Base-by-base conservation (phyloP, 2,888 invertebrate genomes). In the Dexiosoma caninum region DNA sequence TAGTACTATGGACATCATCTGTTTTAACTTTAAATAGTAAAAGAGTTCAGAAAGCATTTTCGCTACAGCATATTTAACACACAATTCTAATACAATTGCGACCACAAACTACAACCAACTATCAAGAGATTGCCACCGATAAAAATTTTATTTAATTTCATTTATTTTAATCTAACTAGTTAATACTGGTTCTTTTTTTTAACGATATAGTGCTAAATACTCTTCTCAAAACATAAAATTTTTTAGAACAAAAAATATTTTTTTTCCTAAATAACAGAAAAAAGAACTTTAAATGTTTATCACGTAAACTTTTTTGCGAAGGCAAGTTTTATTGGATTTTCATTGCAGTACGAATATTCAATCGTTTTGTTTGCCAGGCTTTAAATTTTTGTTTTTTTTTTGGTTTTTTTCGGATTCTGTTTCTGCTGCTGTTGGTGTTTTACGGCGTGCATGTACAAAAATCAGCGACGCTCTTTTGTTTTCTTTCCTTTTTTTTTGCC, bases 221-320 rank as follows among this genome's bases (percentile, higher is more conserved):
- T 27, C 19, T 27, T 21, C n/a, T n/a, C n/a, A n/a, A 27, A 40
- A 30, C 12, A 16, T n/a, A 16, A 27, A 51, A 57, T 19, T 32
- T 9, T 42, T 71, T 49, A 51, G 30, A 71, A 51, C 16, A 37
- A 35, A 46, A 27, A 64, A 27, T 14, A 16, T n/a, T n/a, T n/a
- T n/a, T n/a, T n/a, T n/a, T n/a, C n/a, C 37, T 27, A 16, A 27
- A 19, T 7, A 51, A 37, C 10, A 30, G n/a, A n/a, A 42, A 55
- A n/a, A 27, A 10, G 2, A 46, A 16, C 30, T 66, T 66, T 8
- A 74, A 74, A 74, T 57, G 16, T 49, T 59, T 30, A 49, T 66
- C 75, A 75, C 75, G 57, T 75, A 75, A 66, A 42, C 57, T 19
- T 46, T 64, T 53, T 74, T 60, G n/a, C 46, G 16, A 46, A 60